A percentile compares a stretch with the other conserved stretches of the same genome.
Conservation (phyloP, 2,113 vertebrate species). For the Mohoua ochrocephala region DNA sequence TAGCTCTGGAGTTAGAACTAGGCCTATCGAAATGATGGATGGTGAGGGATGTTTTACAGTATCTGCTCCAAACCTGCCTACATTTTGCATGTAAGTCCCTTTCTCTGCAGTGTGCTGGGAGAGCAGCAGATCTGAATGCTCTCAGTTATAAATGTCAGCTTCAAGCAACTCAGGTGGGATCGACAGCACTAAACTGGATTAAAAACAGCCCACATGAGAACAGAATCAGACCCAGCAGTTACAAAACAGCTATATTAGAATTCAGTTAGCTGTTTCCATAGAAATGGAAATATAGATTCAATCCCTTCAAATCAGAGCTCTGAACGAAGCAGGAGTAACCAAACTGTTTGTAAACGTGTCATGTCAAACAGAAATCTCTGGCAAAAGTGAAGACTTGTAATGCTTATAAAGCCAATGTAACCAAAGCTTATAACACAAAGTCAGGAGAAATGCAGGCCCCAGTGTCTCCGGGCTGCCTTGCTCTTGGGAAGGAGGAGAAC, state of each 20-base stretch:
- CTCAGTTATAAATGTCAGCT: not conserved
- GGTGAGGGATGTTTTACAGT: not conserved
- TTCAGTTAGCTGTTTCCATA: slow-evolving; percentile 48
- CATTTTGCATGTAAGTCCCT: not conserved
- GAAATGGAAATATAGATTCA: slow-evolving; percentile 41
- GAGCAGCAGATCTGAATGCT: not conserved
- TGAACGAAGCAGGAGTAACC: not conserved
- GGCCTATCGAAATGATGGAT: not conserved
- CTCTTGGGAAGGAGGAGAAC: not conserved
- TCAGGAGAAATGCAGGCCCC: not conserved
- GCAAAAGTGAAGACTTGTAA: not conserved
- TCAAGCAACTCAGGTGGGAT: slow-evolving; percentile 2
- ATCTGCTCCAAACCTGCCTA: not conserved
- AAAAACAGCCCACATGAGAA: slow-evolving; percentile 26
- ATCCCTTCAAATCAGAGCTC: not conserved
- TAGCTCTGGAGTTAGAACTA: not conserved
- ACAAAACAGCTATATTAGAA: slow-evolving; percentile 40
- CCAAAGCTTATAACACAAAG: not conserved
- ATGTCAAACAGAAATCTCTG: not conserved
- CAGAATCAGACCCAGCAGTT: not conserved
- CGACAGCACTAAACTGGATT: not conserved
- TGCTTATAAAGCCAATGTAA: not conserved
- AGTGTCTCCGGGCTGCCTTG: rapidly evolving
- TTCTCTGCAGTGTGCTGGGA: not conserved
- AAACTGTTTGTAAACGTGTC: not conserved